phyloP scores from a whole-genome alignment of 2,888 invertebrate genomes.

The Chrysolina haemoptera region DNA sequence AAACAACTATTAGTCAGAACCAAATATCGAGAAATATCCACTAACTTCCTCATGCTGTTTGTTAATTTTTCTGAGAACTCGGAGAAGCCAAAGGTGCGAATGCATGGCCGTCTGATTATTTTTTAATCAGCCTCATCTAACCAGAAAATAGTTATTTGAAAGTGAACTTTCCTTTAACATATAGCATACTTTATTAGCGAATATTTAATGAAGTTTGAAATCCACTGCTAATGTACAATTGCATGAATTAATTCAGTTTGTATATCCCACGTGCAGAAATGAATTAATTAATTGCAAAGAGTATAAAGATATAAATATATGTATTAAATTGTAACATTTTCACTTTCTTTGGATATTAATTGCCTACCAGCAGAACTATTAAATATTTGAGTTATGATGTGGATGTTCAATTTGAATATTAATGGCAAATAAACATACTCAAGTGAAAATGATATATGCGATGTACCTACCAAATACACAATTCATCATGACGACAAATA shows the following conservation, averaged over 20 bases:
- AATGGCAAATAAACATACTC: not conserved
- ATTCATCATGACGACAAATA: not conserved
- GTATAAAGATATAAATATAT: slow-evolving; percentile 1
- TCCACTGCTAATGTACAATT: not conserved
- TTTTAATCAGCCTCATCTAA: not conserved
- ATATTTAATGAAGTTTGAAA: not conserved
- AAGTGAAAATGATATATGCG: not conserved
- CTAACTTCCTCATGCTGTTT: too few relatives aligned
- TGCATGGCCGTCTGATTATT: too few relatives aligned
- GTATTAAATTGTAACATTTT: not conserved
- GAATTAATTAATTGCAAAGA: not conserved
- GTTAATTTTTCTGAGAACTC: too few relatives aligned
- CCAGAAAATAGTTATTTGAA: not conserved
- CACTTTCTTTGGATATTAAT: slow-evolving; percentile 1
- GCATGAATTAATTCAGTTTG: not conserved
- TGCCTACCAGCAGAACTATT: slow-evolving; percentile 20
- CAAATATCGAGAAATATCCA: too few relatives aligned
- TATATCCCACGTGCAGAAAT: not conserved
- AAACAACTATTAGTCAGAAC: too few relatives aligned
- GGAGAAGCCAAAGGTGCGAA: too few relatives aligned
- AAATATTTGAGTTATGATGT: not conserved
- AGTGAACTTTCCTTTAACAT: not conserved
- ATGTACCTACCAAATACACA: not conserved
- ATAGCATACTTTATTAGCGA: not conserved
- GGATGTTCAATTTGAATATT: not conserved